Evolutionary conservation across 2,888 invertebrate species (phyloP).

Genomic region (Oasisia sp.): DNA sequence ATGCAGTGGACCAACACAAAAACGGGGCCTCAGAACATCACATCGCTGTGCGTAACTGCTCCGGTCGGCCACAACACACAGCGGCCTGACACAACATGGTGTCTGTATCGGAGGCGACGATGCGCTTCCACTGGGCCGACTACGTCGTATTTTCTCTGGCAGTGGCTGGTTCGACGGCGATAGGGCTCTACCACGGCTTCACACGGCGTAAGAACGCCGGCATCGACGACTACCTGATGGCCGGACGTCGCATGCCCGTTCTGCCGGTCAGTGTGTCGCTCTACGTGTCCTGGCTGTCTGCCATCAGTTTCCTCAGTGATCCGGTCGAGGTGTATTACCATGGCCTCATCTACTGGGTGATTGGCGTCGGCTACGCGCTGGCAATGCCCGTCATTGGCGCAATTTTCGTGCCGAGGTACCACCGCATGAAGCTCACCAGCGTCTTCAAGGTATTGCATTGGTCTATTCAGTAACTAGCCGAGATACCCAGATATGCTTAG

Average conservation of each 20-base stretch:
- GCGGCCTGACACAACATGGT: neutral
- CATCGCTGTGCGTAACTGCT: too few species aligned
- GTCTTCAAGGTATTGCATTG: neutral
- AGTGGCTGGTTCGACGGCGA: too few species aligned
- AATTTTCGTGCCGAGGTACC: neutral
- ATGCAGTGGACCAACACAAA: too few species aligned
- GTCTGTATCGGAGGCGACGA: neutral
- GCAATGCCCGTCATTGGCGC: neutral
- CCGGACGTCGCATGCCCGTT: neutral
- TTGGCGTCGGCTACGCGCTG: too few species aligned
- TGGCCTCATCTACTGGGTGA: too few species aligned
- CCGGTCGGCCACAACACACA: neutral
- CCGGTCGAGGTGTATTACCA: neutral
- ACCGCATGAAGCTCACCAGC: neutral
- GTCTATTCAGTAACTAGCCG: too few species aligned
- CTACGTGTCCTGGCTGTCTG: neutral
- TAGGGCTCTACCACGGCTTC: conserved; percentile 62
- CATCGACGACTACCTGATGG: neutral
- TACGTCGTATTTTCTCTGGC: conserved; percentile 36
- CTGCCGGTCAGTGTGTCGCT: neutral
- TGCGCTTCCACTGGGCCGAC: conserved; percentile 41
- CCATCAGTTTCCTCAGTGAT: neutral
- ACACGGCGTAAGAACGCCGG: neutral
- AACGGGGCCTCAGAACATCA: too few species aligned
- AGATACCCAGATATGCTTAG: too few species aligned